Base-by-base conservation (phyloP, 2,888 invertebrate genomes). In the Axea sp. region DNA sequence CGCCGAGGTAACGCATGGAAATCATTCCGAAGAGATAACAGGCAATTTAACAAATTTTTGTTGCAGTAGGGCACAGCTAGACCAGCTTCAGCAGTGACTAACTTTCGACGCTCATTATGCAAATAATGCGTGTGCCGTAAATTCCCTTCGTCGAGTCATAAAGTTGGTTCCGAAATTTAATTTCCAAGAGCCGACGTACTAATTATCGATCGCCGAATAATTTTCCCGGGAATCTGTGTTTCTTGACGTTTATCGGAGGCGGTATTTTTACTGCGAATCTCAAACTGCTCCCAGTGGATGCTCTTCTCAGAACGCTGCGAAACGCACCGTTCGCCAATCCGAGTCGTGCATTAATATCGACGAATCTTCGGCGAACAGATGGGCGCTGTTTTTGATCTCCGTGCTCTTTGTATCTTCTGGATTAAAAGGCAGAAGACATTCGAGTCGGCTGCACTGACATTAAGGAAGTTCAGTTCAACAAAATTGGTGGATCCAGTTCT, bases 351-450 rank as follows among this genome's bases (percentile, higher is more conserved):
- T 19, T 59, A 60, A 65, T 73, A 73, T 73, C 73, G 62, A 51
- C 39, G 60, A 69, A 76, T 60, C 69, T 55, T 76, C 65, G 43
- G 55, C 49, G 69, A 73, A 30, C 2, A 45, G 51, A 60, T 59
- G 60, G 60, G 51, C 51, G 53, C 55, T 33, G 43, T 62, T 28
- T 59, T 60, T 62, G 35, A 43, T 39, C 45, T 53, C 26, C 24
- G 9, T 14, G 26, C 8, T 47, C 55, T 69, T 60, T 51, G 24
- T 49, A 3, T 12, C 6, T 4, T 4, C n/a, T 33, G 14, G 30
- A 65, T 65, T 45, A 43, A 65, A 43, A 65, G 39, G 41, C 26
- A 24, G 17, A 15, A 22, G 22, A 49, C 19, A 12, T 19, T 28
- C 3, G 19, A 31, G 37, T 3, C 3, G n/a, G 30, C 4, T 15